Conservation (phyloP, 2,797 vertebrate species). For the Enteromius thamalakanensis region DNA sequence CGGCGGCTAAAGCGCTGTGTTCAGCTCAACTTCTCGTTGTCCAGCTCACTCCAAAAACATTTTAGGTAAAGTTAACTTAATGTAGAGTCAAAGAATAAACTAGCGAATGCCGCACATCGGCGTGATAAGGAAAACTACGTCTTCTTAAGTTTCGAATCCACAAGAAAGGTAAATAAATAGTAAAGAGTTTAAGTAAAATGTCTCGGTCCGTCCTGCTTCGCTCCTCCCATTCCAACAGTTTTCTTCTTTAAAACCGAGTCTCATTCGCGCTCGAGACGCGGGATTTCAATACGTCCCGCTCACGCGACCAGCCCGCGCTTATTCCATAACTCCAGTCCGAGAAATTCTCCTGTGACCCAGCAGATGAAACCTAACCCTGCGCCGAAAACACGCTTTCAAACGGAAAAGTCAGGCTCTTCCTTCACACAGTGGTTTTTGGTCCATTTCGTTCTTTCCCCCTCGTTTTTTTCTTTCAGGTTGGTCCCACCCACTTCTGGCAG, state of each 20-base stretch:
- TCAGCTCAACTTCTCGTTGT: constrained; percentile 39
- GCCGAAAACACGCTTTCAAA: constrained; percentile 58
- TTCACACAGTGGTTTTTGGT: neutral
- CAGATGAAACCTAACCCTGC: constrained; percentile 68
- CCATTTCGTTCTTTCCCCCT: neutral
- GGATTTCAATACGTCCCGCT: constrained; percentile 31
- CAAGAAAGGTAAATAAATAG: constrained; percentile 36
- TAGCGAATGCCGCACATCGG: neutral
- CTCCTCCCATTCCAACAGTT: constrained; percentile 55
- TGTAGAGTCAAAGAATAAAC: constrained; percentile 1
- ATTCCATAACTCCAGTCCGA: neutral
- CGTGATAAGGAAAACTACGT: accelerated
- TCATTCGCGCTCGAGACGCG: constrained; percentile 41
- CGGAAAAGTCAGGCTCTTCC: neutral
- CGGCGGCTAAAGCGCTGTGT: constrained; percentile 42
- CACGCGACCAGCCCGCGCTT: constrained; percentile 28
- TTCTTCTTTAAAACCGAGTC: constrained; percentile 33
- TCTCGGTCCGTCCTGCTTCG: constrained; percentile 45
- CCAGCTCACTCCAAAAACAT: constrained; percentile 40
- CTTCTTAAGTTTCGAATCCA: neutral
- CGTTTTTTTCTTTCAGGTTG: constrained; percentile 31
- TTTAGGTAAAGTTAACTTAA: neutral
- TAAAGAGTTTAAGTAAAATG: constrained; percentile 27
- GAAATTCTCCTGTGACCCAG: constrained; percentile 35
- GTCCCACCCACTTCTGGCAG: constrained; percentile 50